These are phyloP conservation scores for Sarotherodon lohbergeri DNA, from an alignment of 2,113 vertebrate species.

Conservation along the genomic window DNA sequence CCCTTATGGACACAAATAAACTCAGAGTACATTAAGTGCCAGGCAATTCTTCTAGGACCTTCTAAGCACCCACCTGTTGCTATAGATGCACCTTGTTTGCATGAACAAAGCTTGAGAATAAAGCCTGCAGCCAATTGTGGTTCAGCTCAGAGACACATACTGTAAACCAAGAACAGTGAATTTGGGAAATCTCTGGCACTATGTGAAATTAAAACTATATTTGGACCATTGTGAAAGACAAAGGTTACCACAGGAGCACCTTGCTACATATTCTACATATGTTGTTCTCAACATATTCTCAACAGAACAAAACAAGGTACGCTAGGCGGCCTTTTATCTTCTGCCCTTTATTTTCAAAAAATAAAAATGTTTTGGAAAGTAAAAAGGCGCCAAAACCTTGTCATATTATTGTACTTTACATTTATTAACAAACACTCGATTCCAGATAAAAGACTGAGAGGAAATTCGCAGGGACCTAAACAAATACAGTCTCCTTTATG, in stretches of 20 bases:
- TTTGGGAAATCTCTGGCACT: neutral
- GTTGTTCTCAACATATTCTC: too few species aligned
- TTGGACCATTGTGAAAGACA: neutral
- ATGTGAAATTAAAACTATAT: neutral
- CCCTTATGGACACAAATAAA: neutral
- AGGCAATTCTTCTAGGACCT: neutral
- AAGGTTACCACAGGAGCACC: neutral
- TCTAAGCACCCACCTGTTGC: constrained; percentile 35
- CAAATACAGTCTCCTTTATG: neutral
- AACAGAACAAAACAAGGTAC: neutral
- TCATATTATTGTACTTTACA: neutral
- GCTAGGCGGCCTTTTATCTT: neutral
- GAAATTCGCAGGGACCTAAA: neutral
- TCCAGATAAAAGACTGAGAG: neutral
- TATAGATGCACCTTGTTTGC: constrained; percentile 37
- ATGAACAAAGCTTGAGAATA: neutral
- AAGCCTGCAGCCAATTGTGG: neutral
- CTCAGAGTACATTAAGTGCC: neutral
- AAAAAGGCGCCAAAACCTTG: neutral
- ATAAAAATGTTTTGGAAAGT: neutral
- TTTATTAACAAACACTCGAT: neutral
- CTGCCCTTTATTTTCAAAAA: neutral
- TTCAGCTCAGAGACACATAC: neutral
- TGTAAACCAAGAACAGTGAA: neutral
- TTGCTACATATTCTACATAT: neutral